Conservation (phyloP, 2,888 invertebrate genomes). For the Bombyx huttoni region DNA sequence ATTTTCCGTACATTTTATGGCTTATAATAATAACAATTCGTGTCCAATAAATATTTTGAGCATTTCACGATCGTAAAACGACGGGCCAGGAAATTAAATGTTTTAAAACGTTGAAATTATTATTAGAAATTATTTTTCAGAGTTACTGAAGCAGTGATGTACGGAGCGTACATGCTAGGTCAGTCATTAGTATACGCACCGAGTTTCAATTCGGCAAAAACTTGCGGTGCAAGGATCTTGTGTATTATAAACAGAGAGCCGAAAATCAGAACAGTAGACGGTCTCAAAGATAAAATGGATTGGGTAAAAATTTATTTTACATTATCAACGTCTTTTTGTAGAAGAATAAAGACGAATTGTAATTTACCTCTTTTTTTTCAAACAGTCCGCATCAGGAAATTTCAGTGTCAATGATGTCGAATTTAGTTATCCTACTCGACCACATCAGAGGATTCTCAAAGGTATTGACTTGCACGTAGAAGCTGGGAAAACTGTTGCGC, state of each 20-base stretch:
- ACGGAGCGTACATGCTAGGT: constrained; percentile 84
- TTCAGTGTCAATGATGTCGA: constrained; percentile 78
- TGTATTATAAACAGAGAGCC: constrained; percentile 43
- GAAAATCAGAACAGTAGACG: constrained; percentile 38
- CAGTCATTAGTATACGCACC: constrained; percentile 84
- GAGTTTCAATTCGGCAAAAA: constrained; percentile 79
- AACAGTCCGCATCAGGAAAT: constrained; percentile 74
- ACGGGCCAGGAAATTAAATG: neutral
- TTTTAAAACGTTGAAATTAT: neutral
- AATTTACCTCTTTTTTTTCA: neutral
- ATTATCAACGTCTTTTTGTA: constrained; percentile 17
- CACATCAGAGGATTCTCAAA: constrained; percentile 78
- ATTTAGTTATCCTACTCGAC: constrained; percentile 87
- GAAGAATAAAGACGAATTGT: neutral
- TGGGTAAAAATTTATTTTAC: constrained; percentile 31
- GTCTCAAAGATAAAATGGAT: constrained; percentile 38
- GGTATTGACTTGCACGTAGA: constrained; percentile 77
- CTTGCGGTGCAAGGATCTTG: constrained; percentile 47
- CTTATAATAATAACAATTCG: too few relatives aligned
- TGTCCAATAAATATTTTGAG: too few relatives aligned
- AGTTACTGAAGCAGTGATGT: constrained; percentile 82
- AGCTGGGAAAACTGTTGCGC: constrained; percentile 81
- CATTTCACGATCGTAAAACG: too few relatives aligned
- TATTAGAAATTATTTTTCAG: constrained; percentile 32
- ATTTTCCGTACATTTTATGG: too few relatives aligned